phyloP scores from a whole-genome alignment of 2,113 vertebrate genomes.

The Takifugu bimaculatus region DNA sequence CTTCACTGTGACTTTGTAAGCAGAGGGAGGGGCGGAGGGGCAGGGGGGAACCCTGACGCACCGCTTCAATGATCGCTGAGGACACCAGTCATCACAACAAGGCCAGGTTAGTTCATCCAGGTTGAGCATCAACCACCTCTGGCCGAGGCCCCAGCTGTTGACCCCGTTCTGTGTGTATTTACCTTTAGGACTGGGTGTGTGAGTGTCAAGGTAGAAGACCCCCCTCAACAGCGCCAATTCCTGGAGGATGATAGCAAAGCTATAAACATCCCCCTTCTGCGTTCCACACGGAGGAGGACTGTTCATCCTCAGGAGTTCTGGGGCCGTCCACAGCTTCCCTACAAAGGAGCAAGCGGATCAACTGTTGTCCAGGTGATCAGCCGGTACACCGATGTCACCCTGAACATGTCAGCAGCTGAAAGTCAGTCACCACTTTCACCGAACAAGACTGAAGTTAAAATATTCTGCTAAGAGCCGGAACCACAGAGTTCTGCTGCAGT shows the following conservation, averaged over 20 bases:
- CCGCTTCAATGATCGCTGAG: slow-evolving; percentile 81
- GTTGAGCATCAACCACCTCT: no score
- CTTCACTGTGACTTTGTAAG: slow-evolving; percentile 80
- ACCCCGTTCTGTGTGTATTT: slow-evolving; percentile 26
- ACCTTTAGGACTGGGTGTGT: slow-evolving; percentile 85
- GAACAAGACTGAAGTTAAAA: no score
- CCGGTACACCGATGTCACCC: no score
- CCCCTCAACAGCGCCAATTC: slow-evolving; percentile 86
- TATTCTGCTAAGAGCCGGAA: no score
- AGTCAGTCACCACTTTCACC: no score
- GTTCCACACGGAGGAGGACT: slow-evolving; percentile 66
- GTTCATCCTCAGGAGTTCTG: slow-evolving; percentile 81
- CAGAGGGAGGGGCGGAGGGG: slow-evolving; percentile 80
- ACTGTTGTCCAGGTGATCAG: no score
- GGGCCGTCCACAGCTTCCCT: slow-evolving; percentile 90
- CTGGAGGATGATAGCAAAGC: slow-evolving; percentile 89
- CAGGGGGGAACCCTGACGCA: slow-evolving; percentile 66
- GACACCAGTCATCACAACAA: neutral
- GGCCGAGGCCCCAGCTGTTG: no score
- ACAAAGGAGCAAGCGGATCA: neutral
- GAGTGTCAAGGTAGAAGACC: slow-evolving; percentile 80
- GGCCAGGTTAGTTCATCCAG: no score
- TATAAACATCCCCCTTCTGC: slow-evolving; percentile 87
- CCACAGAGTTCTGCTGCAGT: no score
- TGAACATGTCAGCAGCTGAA: no score